Evolutionary conservation across 2,888 invertebrate species (phyloP).

Genomic region (Noctua janthe): DNA sequence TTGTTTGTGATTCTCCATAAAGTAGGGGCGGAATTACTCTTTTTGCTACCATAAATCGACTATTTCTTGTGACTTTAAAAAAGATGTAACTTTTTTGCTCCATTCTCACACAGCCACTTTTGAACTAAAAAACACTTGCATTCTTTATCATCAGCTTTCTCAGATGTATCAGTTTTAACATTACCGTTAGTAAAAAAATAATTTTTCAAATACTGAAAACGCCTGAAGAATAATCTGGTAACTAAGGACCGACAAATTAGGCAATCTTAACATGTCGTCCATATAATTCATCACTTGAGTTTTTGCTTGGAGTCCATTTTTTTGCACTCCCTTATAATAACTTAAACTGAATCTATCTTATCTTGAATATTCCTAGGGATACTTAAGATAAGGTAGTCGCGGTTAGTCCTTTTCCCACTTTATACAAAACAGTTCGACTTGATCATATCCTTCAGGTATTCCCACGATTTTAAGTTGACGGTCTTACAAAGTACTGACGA

Average conservation of each 20-base stretch:
- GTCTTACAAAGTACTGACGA: slow-evolving; percentile 22
- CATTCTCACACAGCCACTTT: background rate
- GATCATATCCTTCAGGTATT: slow-evolving; percentile 8
- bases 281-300: background rate
- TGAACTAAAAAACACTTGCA: background rate
- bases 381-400: slow-evolving; percentile 17
- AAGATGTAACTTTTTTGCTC: slow-evolving; percentile 24
- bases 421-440: background rate
- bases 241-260: background rate
- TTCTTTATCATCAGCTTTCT: background rate
- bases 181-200: background rate
- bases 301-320: background rate
- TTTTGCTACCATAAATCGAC: slow-evolving; percentile 6
- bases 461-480: slow-evolving; percentile 21
- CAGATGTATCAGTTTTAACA: background rate
- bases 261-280: background rate
- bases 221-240: background rate
- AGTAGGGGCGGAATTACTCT: slow-evolving; percentile 14
- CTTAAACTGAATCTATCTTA: slow-evolving; percentile 8
- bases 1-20: slow-evolving; percentile 29
- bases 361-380: background rate
- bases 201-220: background rate
- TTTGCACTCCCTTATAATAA: slow-evolving; percentile 4
- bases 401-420: background rate
- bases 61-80: slow-evolving; percentile 1